A percentile compares a stretch with the other conserved stretches of the same genome.
Evolutionary conservation across 2,888 invertebrate genomes (phyloP).

Genomic region (Thereva unica): DNA sequence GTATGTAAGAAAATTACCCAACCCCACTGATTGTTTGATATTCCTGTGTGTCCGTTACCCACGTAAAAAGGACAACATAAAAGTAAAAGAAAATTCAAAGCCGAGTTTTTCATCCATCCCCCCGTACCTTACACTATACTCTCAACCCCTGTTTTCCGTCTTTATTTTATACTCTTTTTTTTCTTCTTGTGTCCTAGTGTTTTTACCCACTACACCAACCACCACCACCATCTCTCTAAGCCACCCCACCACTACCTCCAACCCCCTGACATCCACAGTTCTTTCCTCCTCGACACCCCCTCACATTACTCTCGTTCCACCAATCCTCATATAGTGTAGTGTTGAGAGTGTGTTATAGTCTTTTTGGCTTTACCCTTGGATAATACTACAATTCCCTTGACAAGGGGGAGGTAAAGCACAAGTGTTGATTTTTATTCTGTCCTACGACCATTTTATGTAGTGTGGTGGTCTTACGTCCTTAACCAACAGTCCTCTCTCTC

Average conservation of each 20-base stretch:
- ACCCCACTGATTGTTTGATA: conserved; percentile 18
- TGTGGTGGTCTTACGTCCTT: conserved; percentile 1
- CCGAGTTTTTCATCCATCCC: conserved; percentile 12
- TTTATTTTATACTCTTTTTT: no score
- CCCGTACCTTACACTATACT: no score
- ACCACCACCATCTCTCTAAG: no score
- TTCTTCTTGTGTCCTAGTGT: no score
- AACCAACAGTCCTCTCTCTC: no score
- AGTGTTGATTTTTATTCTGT: conserved; percentile 34
- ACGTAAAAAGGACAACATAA: conserved; percentile 25
- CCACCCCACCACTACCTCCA: no score
- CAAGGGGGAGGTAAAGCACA: conserved; percentile 16
- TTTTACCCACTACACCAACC: no score
- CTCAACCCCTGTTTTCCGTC: no score
- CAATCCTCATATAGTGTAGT: conserved; percentile 1
- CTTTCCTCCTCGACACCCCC: background rate
- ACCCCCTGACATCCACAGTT: no score
- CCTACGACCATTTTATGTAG: conserved; percentile 33
- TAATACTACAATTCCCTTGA: conserved; percentile 32
- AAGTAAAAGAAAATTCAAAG: conserved; percentile 29
- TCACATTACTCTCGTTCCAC: background rate
- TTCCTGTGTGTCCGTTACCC: conserved; percentile 11
- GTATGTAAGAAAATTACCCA: background rate
- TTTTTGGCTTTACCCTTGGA: conserved; percentile 18
- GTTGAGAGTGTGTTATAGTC: conserved; percentile 27